Percentiles rank a stretch among this genome's conserved stretches.
These are phyloP conservation scores for Sphaeridia pumilis DNA, from an alignment of 2,888 invertebrate genomes.

Conservation along the genomic window DNA sequence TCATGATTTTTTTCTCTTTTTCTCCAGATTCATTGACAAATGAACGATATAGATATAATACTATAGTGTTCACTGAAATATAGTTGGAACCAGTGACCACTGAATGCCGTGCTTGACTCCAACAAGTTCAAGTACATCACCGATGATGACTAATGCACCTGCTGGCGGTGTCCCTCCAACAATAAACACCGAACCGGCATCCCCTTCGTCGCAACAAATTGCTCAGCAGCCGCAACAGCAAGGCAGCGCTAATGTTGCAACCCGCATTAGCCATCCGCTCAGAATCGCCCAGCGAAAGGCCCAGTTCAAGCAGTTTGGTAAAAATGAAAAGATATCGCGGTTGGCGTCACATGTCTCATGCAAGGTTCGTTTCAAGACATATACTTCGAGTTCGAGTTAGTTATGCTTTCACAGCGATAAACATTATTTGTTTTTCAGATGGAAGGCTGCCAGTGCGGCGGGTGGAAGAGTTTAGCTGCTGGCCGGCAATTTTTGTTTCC, in stretches of 20 bases:
- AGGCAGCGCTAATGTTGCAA: neutral
- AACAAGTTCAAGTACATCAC: too few relatives aligned
- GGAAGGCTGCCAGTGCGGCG: conserved; percentile 68
- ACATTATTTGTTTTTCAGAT: conserved; percentile 40
- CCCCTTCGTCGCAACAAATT: neutral
- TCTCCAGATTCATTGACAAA: too few relatives aligned
- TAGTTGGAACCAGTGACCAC: too few relatives aligned
- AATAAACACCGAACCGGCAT: neutral
- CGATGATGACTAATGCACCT: conserved; percentile 11
- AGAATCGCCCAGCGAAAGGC: conserved; percentile 56
- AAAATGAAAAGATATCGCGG: conserved; percentile 66
- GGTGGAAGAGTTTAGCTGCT: conserved; percentile 73
- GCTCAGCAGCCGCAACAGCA: neutral
- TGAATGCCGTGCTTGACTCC: too few relatives aligned
- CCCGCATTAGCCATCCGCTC: conserved; percentile 23
- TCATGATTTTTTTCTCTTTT: too few relatives aligned
- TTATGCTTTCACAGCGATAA: too few relatives aligned
- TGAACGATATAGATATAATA: too few relatives aligned
- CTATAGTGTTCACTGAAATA: too few relatives aligned
- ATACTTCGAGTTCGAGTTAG: too few relatives aligned
- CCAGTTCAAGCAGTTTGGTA: conserved; percentile 61
- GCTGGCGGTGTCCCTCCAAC: conserved; percentile 10
- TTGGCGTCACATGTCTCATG: conserved; percentile 74
- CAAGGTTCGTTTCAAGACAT: too few relatives aligned
- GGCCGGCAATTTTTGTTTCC: conserved; percentile 37